Base-by-base conservation (phyloP, 2,797 vertebrate genomes). In the Oreochromis grahami region DNA sequence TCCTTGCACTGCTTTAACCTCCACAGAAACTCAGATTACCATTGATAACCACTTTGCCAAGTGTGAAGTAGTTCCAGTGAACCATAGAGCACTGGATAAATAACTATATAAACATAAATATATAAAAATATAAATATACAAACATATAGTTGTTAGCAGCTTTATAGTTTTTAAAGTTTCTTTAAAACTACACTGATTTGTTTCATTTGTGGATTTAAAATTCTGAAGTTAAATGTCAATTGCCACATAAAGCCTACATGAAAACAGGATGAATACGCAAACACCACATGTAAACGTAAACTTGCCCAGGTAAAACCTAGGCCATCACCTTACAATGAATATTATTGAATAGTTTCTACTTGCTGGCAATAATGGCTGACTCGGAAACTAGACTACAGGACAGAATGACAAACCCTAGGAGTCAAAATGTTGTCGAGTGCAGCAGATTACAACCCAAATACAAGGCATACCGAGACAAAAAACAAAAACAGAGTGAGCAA, bases 381-480 rank as follows among this genome's bases (percentile, higher is more conserved):
- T 41, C 1, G 0, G 41, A 26, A 70, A 70, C 24, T 45, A 14
- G 21, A 8, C 8, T 36, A 14, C 7, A 17, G n/a, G 15, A 48
- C 7, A 77, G 13, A 53, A 58, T 68, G 15, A 26, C 26, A 51
- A 76, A 55, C 41, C 5, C 38, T n/a, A 0, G 2, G 63, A 1
- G 63, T 41, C n/a, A 41, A 41, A 68, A 68, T 24, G 63, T 6
- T 68, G n/a, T 38, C 11, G 24, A 3, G 60, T 65, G 60, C 12
- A 65, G 60, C 36, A 38, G n/a, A 1, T 21, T 21, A 21, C 19
- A 21, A 41, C 36, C 36, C 12, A 5, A 65, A 65, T 5, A 5
- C 12, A 65, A 60, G 11, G n/a, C n/a, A 0, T 41, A 38, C 1
- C 0, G 7, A 38, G 34, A 14, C 19, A 65, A 38, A 68, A 68